Evolutionary conservation across 2,797 vertebrate genomes (phyloP), one percentile per base, ranked within the genome.

Genomic region (Crocodylus rhombifer): DNA sequence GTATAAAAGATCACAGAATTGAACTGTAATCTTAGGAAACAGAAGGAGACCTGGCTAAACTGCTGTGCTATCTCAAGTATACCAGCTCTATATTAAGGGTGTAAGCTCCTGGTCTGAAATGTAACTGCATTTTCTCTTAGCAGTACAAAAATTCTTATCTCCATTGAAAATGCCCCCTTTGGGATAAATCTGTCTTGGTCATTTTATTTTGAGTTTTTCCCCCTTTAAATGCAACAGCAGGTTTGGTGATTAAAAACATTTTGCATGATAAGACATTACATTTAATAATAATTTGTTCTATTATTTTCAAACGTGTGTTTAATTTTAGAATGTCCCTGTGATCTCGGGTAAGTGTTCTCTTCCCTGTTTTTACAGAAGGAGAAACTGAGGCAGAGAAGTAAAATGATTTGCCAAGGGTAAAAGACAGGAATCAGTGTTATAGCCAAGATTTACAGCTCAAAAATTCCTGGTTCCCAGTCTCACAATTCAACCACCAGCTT

Each of bases 71-170:
- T 86, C 30, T 92, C 57, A 55, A 64, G 63, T 60, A 16, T 81
- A 51, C 18, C 28, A 51, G 56, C 42, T 82, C 89, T 95, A 76
- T 56, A 4, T 51, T 71, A 62, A 89, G 42, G 77, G 33, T 84
- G 82, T 85, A 3, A 73, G 86, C 60, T 33, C 16, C 82, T 82
- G 76, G 82, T 63, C 62, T 84, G 85, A 95, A 95, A 10, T 94
- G 14, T 76, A 77, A 60, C 73, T 94, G 51, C 14, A 8, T 89
- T 95, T 96, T 89, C 85, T 89, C 85, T 87, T 65, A 30, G 1
- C 33, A 16, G 64, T 30, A 80, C 1, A 55, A 74, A 36, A 74
- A 83, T 95, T 95, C 91, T 14, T 62, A 14, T 87, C 81, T 64
- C 21, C 79, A 55, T 55, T 82, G 65, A 93, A 86, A 91, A 75